Base-by-base conservation (phyloP, 1,140 invertebrate species). In the Drosophila fuyamai region DNA sequence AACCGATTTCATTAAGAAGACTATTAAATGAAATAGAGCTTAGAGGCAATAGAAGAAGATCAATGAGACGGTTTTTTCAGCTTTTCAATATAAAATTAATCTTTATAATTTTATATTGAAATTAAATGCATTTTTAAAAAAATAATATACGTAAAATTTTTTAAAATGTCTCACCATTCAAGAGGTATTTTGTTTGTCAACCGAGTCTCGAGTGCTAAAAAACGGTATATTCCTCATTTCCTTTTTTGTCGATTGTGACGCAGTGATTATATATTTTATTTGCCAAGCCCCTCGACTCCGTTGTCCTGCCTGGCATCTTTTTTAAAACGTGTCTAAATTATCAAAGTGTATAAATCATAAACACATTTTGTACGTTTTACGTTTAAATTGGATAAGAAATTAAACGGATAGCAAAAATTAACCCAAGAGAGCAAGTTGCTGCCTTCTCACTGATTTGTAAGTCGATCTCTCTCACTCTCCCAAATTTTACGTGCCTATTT, bases 401-500 rank as follows among this genome's bases (percentile, higher is more conserved):
- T 50, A 50, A 44, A 29, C 38, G 44, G 38, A 35, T 60, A 63
- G 8, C 12, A 38, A 59, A 38, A 36, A 48, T 10, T 13, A 63
- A 18, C 54, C 36, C 62, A 65, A 50, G 32, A 65, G 59, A 54
- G 61, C 56, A 48, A 50, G 14, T 48, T 44, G 2, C 14, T 16
- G 54, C 47, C 18, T 23, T 47, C 55, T 60, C 27, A 14, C 13
- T 41, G 27, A 71, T 48, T 71, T 75, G 81, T 85, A 85, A 85
- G 81, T 85, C 23, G 6, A 23, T 23, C 23, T 23, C 46, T 32
- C 43, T 1, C 43, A 58, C 43, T 13, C 51, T 51, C 50, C 29
- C 29, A 32, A 32, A 8, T 32, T 32, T 32, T 7, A 36, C 48
- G 46, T 79, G 41, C 56, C 56, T 44, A 48, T 48, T 46, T 43